These are phyloP conservation scores for Catharus ustulatus DNA, from an alignment of 2,797 vertebrate species.

Conservation along the genomic window DNA sequence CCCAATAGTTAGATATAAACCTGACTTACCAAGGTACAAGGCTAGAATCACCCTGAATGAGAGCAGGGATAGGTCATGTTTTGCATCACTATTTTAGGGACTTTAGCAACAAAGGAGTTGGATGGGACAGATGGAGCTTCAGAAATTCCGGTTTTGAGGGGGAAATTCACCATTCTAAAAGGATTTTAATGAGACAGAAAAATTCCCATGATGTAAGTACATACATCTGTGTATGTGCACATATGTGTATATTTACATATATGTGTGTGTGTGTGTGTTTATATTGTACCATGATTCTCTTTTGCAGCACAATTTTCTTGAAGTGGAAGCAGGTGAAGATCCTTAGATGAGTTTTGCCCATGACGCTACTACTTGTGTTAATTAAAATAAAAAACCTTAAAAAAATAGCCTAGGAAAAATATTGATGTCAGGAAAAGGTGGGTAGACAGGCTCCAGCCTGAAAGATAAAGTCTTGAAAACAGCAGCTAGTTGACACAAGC, in stretches of 20 bases:
- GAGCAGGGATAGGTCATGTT: rapidly evolving
- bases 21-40: not conserved
- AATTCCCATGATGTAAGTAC: not conserved
- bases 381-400: not conserved
- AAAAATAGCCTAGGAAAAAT: not conserved
- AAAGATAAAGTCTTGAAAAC: not conserved
- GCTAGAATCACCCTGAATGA: not conserved
- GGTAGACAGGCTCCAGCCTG: not conserved
- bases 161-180: not conserved
- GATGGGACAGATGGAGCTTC: not conserved
- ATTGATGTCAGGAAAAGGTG: not conserved
- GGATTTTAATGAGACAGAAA: not conserved
- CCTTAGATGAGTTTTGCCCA: not conserved
- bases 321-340: slow-evolving; percentile 36
- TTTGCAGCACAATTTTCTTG: slow-evolving; percentile 5
- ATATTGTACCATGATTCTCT: not conserved
- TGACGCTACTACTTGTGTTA: not conserved
- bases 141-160: not conserved
- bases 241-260: rapidly evolving
- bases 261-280: not conserved
- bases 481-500: not conserved
- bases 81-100: not conserved
- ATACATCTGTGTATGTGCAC: not conserved
- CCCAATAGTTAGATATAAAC: not conserved
- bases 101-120: not conserved